Evolutionary conservation across 2,797 vertebrate species (phyloP).

Genomic region (Neoniphon sammara): DNA sequence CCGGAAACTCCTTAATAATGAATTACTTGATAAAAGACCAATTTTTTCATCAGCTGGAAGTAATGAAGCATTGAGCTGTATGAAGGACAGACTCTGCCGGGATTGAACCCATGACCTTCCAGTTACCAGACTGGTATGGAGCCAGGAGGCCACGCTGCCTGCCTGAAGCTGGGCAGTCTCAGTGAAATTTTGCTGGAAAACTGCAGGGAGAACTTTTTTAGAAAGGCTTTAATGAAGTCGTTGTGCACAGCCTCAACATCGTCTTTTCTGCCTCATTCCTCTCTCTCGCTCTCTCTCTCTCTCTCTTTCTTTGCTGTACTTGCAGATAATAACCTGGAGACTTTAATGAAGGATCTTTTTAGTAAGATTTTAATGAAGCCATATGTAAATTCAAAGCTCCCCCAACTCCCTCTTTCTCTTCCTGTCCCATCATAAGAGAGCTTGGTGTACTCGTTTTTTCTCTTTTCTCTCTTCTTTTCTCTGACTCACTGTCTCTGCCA

Average conservation of each 20-base stretch:
- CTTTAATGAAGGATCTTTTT: slow-evolving; percentile 49
- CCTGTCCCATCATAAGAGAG: slow-evolving; percentile 44
- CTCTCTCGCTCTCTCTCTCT: slow-evolving; percentile 1
- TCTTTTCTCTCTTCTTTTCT: not conserved
- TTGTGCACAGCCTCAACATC: not conserved
- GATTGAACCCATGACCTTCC: too few relatives aligned
- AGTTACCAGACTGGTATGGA: too few relatives aligned
- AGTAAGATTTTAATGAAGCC: slow-evolving; percentile 55
- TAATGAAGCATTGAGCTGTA: too few relatives aligned
- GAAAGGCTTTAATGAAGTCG: slow-evolving; percentile 37
- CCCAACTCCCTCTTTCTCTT: slow-evolving; percentile 39
- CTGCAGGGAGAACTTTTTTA: slow-evolving; percentile 16
- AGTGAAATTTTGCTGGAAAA: not conserved
- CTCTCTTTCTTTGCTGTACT: slow-evolving; percentile 31
- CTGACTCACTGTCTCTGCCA: not conserved
- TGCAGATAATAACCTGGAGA: slow-evolving; percentile 48
- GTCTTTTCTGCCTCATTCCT: not conserved
- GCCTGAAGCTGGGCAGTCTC: too few relatives aligned
- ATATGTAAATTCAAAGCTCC: slow-evolving; percentile 52
- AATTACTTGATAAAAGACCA: too few relatives aligned
- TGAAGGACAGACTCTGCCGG: too few relatives aligned
- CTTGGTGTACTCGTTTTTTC: slow-evolving; percentile 22
- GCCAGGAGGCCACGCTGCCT: too few relatives aligned
- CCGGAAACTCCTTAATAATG: too few relatives aligned
- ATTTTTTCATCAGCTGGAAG: too few relatives aligned